Evolutionary conservation across 2,888 invertebrate genomes (phyloP), one percentile per base, ranked within the genome.

Genomic region (Pyrgus malvae): DNA sequence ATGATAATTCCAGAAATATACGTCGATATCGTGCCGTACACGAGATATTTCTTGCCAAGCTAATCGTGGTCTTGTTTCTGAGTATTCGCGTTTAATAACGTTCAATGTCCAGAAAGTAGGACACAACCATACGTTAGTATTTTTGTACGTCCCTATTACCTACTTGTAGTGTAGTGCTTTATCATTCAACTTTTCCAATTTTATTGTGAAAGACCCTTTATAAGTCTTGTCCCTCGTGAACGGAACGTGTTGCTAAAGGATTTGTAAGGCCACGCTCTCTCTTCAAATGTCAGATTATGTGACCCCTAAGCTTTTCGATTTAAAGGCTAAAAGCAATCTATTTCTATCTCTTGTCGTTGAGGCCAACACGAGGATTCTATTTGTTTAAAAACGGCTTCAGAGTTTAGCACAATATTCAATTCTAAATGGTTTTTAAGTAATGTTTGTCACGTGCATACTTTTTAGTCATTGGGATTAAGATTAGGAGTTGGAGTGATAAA

Each of bases 81-180:
- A 37, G 37, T 37, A 37, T 44, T 19, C 49, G 21, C 14, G 38
- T 51, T 33, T 50, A 51, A 44, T 44, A 27, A 37, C 51, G 51
- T 37, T 51, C 44, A 51, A 51, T 53, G 53, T 45, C 21, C 53
- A 45, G 45, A 45, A 53, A 53, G 38, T 53, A 27, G 53, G 53
- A 3, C 53, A 53, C 29, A 38, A 29, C 29, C 29, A 46, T 45
- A 31, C 46, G 38, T 31, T 11, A 40, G 42, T 53, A 46, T 53
- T 53, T 45, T 31, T 40, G 31, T 40, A 42, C 29, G 57, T 49
- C 45, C 59, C 45, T 45, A 48, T 57, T 55, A 57, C 48, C 51
- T 44, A 55, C 35, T 37, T 53, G 41, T 9, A 40, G 21, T 23
- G 16, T n/a, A 12, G 19, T 33, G 9, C 17, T 14, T n/a, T 35